Evolutionary conservation across 2,888 invertebrate species (phyloP).

Genomic region (Zootermopsis nevadensis): DNA sequence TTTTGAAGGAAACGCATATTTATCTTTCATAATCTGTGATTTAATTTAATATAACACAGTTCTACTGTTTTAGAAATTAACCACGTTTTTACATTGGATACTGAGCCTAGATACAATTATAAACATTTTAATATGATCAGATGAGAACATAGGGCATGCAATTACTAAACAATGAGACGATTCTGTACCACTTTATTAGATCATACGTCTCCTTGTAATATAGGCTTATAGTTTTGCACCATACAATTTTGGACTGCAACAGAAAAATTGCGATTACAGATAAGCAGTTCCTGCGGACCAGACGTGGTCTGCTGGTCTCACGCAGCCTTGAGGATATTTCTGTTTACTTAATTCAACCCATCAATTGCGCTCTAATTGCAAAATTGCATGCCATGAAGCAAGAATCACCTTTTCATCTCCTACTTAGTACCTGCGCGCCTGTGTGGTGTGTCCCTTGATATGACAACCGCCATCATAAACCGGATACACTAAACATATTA

Average conservation of each 20-base stretch:
- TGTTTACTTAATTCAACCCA: neutral
- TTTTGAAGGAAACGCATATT: no score
- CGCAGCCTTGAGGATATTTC: neutral
- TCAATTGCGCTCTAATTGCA: neutral
- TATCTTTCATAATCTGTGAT: no score
- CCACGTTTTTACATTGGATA: neutral
- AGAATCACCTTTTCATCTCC: neutral
- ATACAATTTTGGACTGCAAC: conserved; percentile 24
- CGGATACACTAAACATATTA: no score
- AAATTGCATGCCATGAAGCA: neutral
- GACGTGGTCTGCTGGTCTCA: neutral
- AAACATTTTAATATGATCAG: conserved; percentile 14
- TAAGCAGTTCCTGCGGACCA: neutral
- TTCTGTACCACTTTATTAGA: conserved; percentile 19
- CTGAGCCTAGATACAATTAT: neutral
- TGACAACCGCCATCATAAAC: no score
- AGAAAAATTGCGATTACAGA: neutral
- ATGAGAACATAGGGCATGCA: conserved; percentile 6
- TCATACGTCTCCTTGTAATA: neutral
- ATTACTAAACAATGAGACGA: conserved; percentile 18
- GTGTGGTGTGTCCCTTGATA: no score
- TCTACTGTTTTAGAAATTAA: neutral
- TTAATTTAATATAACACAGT: neutral
- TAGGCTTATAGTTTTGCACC: conserved; percentile 8
- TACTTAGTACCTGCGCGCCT: no score